A percentile compares a stretch with the other conserved stretches of the same genome.
These are phyloP conservation scores for Noctuana brunneofusca DNA, from an alignment of 2,888 invertebrate genomes.

Conservation along the genomic window DNA sequence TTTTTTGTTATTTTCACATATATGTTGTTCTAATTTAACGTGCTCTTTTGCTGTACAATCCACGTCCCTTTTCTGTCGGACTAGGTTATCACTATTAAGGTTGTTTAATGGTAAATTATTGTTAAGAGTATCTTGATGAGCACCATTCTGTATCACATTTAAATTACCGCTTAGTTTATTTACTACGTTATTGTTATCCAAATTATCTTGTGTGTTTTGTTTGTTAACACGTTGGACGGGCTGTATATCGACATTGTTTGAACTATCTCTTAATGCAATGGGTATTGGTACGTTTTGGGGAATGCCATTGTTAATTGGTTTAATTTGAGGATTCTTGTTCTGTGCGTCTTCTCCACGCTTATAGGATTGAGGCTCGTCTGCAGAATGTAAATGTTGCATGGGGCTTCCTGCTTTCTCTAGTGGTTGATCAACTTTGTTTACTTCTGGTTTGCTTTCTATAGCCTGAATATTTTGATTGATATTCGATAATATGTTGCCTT, in stretches of 20 bases:
- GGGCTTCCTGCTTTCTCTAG: slow-evolving; percentile 25
- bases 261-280: slow-evolving; percentile 51
- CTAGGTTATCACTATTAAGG: slow-evolving; percentile 38
- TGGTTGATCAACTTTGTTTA: slow-evolving; percentile 15
- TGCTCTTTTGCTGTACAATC: slow-evolving; percentile 59
- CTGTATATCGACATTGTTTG: slow-evolving; percentile 33
- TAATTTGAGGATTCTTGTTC: slow-evolving; percentile 38
- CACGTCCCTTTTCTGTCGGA: slow-evolving; percentile 64
- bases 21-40: slow-evolving; percentile 57
- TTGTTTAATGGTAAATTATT: slow-evolving; percentile 32
- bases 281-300: slow-evolving; percentile 57
- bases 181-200: slow-evolving; percentile 30
- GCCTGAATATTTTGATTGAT: slow-evolving; percentile 27
- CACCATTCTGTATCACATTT: slow-evolving; percentile 38
- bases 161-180: slow-evolving; percentile 35
- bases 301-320: slow-evolving; percentile 39
- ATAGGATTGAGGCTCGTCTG: slow-evolving; percentile 71
- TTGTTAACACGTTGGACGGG: slow-evolving; percentile 18
- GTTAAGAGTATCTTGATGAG: slow-evolving; percentile 35
- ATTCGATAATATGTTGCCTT: slow-evolving; percentile 17
- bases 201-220: background rate
- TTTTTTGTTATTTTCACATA: slow-evolving; percentile 54
- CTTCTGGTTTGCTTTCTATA: slow-evolving; percentile 27
- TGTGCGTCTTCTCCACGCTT: slow-evolving; percentile 64
- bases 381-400: slow-evolving; percentile 57